Percentiles rank a stretch among this genome's conserved stretches.
phyloP scores from a whole-genome alignment of 2,113 vertebrate genomes.

The Condylura cristata region DNA sequence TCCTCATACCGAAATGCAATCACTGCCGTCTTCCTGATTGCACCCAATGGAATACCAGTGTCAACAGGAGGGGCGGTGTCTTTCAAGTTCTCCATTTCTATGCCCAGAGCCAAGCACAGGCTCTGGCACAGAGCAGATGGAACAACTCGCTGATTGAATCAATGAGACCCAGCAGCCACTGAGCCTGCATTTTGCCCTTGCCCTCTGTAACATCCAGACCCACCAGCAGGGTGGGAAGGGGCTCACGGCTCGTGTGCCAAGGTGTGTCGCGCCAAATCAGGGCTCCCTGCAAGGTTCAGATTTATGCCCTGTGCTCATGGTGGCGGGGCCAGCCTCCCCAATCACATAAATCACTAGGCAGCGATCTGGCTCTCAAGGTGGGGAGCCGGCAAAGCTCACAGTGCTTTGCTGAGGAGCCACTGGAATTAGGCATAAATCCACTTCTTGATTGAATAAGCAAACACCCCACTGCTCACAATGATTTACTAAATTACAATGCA shows the following conservation, averaged over 20 bases:
- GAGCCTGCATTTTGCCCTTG: not conserved
- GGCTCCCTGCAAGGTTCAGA: not conserved
- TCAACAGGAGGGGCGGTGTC: not conserved
- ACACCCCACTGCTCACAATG: slow-evolving; percentile 68
- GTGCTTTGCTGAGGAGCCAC: slow-evolving; percentile 52
- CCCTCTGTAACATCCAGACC: not conserved
- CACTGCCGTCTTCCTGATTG: not conserved
- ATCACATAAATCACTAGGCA: slow-evolving; percentile 61
- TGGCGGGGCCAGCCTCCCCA: slow-evolving; percentile 50
- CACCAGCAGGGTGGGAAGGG: not conserved
- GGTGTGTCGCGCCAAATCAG: not conserved
- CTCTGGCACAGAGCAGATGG: not conserved
- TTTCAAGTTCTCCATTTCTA: not conserved
- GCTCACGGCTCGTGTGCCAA: not conserved
- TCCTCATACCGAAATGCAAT: accelerated
- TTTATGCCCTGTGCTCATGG: slow-evolving; percentile 45
- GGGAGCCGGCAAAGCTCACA: slow-evolving; percentile 29
- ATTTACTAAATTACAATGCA: slow-evolving; percentile 77
- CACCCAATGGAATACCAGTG: not conserved
- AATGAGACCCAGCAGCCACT: not conserved
- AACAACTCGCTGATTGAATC: not conserved
- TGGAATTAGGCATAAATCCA: slow-evolving; percentile 75
- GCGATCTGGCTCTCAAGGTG: slow-evolving; percentile 23
- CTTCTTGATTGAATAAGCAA: slow-evolving; percentile 78
- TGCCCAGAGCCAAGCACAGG: not conserved